Evolutionary conservation across 1,140 invertebrate species (phyloP).

Genomic region (Pseudomyrmex dendroicus): DNA sequence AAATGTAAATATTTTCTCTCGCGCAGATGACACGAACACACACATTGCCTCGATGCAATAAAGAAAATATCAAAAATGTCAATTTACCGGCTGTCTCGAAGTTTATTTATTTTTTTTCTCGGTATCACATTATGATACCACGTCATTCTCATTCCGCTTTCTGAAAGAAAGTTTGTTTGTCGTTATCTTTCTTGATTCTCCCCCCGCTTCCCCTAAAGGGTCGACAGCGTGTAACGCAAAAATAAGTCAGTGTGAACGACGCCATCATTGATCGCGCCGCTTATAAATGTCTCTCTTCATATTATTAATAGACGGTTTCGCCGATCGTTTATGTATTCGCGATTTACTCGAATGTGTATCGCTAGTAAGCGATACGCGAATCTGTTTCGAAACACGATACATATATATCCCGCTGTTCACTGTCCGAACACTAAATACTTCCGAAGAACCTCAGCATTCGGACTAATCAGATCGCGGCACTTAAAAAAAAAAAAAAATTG

Average conservation of each 20-base stretch:
- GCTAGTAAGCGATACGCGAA: background rate
- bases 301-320: constrained; percentile 50
- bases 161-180: constrained; percentile 10
- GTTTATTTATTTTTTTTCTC: background rate
- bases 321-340: constrained; percentile 33
- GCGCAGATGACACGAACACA: background rate
- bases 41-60: background rate
- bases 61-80: background rate
- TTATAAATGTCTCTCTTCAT: constrained; percentile 50
- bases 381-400: background rate
- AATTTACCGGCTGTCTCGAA: background rate
- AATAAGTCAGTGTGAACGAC: constrained; percentile 57
- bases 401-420: background rate
- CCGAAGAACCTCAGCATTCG: background rate
- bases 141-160: constrained; percentile 27
- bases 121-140: background rate
- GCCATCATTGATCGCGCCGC: constrained; percentile 50
- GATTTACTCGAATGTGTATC: constrained; percentile 47
- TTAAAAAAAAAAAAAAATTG: background rate
- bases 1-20: background rate
- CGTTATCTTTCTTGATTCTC: background rate
- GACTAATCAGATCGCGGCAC: background rate
- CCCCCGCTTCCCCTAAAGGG: background rate
- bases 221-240: constrained; percentile 49
- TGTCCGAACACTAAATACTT: background rate